A percentile compares a stretch with the other conserved stretches of the same genome.
Conservation (phyloP, 2,888 invertebrate genomes). For the Andrena dorsata region DNA sequence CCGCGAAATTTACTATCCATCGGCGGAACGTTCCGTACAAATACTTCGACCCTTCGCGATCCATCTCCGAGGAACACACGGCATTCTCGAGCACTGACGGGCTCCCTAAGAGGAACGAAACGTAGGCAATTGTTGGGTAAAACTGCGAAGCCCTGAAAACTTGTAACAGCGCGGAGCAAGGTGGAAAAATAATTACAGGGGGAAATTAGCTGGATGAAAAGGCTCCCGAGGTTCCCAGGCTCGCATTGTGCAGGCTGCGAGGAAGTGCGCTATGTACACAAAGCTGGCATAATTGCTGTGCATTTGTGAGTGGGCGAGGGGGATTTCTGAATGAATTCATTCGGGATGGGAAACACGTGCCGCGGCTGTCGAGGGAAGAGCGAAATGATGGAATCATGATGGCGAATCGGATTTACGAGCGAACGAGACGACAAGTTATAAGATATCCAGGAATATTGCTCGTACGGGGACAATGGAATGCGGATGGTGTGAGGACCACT, state of each 20-base stretch:
- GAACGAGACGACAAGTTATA: slow-evolving; percentile 12
- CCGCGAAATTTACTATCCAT: neutral
- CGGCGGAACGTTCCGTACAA: neutral
- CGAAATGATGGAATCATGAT: neutral
- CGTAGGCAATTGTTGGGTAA: neutral
- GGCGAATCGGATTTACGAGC: slow-evolving; percentile 11
- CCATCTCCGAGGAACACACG: neutral
- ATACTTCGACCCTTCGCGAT: neutral
- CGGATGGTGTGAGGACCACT: neutral
- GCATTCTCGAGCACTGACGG: neutral
- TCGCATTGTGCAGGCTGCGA: no score
- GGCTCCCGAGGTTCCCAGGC: no score
- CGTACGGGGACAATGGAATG: neutral
- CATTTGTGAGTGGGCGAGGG: no score
- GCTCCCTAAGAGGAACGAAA: no score
- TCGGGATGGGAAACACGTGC: no score
- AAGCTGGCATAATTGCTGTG: no score
- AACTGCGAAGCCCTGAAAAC: neutral
- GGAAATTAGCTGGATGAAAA: no score
- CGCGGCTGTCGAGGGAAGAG: no score
- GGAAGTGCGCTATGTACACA: no score
- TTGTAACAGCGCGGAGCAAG: neutral
- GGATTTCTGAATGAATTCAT: no score
- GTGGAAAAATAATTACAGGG: neutral
- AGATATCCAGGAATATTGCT: slow-evolving; percentile 21